Evolutionary conservation across 2,797 vertebrate genomes (phyloP).

Genomic region (Platyrinchus mystaceus): DNA sequence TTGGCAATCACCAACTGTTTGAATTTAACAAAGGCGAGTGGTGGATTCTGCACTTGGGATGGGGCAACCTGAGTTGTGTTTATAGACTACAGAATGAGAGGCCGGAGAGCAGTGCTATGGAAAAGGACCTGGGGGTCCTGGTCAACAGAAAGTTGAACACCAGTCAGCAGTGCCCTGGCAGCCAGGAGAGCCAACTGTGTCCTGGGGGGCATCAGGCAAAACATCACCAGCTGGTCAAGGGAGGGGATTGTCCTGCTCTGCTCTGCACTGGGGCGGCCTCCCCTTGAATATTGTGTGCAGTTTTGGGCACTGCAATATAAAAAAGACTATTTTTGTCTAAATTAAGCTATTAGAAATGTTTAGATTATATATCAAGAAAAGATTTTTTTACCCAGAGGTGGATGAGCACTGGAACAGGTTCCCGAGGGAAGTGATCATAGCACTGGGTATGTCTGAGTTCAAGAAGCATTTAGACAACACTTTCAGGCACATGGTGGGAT

Average conservation of each 20-base stretch:
- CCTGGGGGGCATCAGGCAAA: background rate
- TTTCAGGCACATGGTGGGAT: background rate
- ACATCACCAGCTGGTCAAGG: fast-evolving
- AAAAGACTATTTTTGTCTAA: background rate
- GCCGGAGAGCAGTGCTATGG: fast-evolving
- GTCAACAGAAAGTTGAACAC: fast-evolving
- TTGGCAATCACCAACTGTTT: fast-evolving
- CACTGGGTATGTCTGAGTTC: background rate
- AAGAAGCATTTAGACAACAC: background rate
- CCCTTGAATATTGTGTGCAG: background rate
- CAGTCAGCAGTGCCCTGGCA: background rate
- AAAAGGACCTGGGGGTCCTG: fast-evolving
- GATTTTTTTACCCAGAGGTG: background rate
- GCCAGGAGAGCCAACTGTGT: fast-evolving
- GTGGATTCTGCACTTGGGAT: background rate
- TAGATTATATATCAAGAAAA: background rate
- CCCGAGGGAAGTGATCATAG: background rate
- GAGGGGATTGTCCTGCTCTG: background rate
- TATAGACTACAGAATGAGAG: background rate
- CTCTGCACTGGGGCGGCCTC: fast-evolving
- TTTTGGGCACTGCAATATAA: background rate
- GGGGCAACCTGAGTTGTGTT: fast-evolving
- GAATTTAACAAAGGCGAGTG: fast-evolving
- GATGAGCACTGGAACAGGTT: background rate
- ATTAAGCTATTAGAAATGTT: background rate